These are phyloP conservation scores for Melanostoma scalare DNA, from an alignment of 2,888 invertebrate species.

Conservation along the genomic window DNA sequence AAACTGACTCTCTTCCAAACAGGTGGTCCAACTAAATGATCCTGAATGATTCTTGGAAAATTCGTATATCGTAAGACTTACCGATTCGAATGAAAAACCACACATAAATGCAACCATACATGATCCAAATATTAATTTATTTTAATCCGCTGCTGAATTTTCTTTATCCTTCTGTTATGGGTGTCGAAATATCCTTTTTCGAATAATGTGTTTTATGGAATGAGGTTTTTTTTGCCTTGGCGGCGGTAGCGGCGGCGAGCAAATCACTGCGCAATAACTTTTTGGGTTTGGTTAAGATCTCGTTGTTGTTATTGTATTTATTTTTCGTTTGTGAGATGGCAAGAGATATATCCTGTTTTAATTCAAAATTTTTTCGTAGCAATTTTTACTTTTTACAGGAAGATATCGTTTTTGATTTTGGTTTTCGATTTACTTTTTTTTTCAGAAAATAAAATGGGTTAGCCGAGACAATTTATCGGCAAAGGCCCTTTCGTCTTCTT, in stretches of 20 bases:
- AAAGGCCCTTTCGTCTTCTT: slow-evolving; percentile 78
- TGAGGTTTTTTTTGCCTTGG: slow-evolving; percentile 17
- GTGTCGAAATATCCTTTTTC: slow-evolving; percentile 40
- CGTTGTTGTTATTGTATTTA: slow-evolving; percentile 42
- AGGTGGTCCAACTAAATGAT: slow-evolving; percentile 55
- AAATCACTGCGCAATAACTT: slow-evolving; percentile 70
- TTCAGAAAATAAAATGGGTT: slow-evolving; percentile 72
- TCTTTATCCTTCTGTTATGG: slow-evolving; percentile 25
- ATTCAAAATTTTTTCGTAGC: slow-evolving; percentile 29
- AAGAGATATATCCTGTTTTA: slow-evolving; percentile 41
- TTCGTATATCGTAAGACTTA: slow-evolving; percentile 22
- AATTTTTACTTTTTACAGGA: background rate
- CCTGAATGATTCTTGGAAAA: background rate
- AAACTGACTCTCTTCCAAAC: slow-evolving; percentile 60
- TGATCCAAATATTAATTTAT: slow-evolving; percentile 43
- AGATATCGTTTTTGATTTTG: slow-evolving; percentile 16
- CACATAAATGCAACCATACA: slow-evolving; percentile 51
- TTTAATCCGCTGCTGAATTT: background rate
- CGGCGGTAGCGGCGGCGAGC: slow-evolving; percentile 1
- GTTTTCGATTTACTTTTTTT: slow-evolving; percentile 26
- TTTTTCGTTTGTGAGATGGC: background rate
- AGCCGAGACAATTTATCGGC: slow-evolving; percentile 77
- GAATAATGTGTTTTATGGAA: background rate
- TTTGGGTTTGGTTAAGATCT: slow-evolving; percentile 55
- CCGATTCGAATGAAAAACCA: slow-evolving; percentile 40